A percentile compares a stretch with the other conserved stretches of the same genome.
phyloP scores from a whole-genome alignment of 2,113 vertebrate genomes.

The Mobula birostris region DNA sequence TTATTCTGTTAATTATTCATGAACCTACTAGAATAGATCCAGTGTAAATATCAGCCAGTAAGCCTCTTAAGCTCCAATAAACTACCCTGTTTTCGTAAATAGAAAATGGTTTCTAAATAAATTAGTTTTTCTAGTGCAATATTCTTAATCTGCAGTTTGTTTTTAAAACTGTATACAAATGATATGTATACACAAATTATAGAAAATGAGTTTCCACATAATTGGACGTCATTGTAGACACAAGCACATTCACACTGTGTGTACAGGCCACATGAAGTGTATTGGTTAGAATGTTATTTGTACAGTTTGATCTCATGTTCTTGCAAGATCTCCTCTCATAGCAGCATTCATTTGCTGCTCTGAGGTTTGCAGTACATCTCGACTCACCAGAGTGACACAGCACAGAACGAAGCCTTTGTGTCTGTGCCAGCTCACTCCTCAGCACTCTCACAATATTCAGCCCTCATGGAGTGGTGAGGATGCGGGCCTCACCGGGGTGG shows the following conservation, averaged over 20 bases:
- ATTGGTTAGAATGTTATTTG: slow-evolving; percentile 13
- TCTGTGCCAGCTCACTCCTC: neutral
- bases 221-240: neutral
- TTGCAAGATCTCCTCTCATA: neutral
- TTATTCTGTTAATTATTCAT: slow-evolving; percentile 35
- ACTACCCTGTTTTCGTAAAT: slow-evolving; percentile 27
- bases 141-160: neutral
- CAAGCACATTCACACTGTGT: neutral
- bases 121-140: slow-evolving; percentile 27
- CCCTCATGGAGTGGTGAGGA: neutral
- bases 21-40: neutral
- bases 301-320: neutral
- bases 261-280: neutral
- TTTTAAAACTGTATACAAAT: neutral
- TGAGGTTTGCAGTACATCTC: neutral
- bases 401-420: neutral
- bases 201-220: neutral
- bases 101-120: slow-evolving; percentile 15
- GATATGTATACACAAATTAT: slow-evolving; percentile 14
- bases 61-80: slow-evolving; percentile 22
- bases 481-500: no score
- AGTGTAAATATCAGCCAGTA: slow-evolving; percentile 29
- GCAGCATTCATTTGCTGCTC: neutral
- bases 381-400: neutral
- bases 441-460: neutral